These are phyloP conservation scores for Aurelia coerulea DNA, from an alignment of 30 jellyfish, hydroid and myxozoan genomes.

Conservation along the genomic window DNA sequence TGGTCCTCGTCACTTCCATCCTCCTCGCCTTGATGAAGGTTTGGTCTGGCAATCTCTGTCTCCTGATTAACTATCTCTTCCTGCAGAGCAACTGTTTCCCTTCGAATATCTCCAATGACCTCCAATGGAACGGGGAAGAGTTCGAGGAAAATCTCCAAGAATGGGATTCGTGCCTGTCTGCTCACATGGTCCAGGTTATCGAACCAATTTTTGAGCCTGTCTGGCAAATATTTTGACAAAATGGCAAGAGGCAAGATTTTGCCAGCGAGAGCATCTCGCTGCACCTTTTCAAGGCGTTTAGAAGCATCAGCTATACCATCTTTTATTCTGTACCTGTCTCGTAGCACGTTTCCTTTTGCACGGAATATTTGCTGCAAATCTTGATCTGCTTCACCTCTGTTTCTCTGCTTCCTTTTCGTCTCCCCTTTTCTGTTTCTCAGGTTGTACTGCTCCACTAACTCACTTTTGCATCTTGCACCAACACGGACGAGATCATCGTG, in stretches of 20 bases:
- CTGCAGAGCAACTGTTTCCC: neutral
- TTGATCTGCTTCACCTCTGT: neutral
- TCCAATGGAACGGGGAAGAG: conserved; percentile 19
- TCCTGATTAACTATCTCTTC: neutral
- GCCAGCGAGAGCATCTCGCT: neutral
- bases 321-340: conserved; percentile 1
- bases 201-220: neutral
- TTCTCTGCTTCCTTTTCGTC: neutral
- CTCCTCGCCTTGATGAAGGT: neutral
- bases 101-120: neutral
- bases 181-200: neutral
- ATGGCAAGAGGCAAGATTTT: conserved; percentile 4
- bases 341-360: conserved; percentile 2
- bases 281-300: neutral
- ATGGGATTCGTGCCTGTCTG: conserved; percentile 10
- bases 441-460: conserved; percentile 50
- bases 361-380: neutral
- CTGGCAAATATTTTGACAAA: neutral
- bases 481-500: conserved; percentile 68
- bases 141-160: conserved; percentile 37
- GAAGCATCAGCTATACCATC: neutral
- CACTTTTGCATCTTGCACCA: conserved; percentile 77
- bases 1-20: conserved; percentile 2
- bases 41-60: neutral
- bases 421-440: conserved; percentile 13